These are phyloP conservation scores for Drosophila lowei DNA, from an alignment of 1,140 invertebrate species.

Conservation along the genomic window DNA sequence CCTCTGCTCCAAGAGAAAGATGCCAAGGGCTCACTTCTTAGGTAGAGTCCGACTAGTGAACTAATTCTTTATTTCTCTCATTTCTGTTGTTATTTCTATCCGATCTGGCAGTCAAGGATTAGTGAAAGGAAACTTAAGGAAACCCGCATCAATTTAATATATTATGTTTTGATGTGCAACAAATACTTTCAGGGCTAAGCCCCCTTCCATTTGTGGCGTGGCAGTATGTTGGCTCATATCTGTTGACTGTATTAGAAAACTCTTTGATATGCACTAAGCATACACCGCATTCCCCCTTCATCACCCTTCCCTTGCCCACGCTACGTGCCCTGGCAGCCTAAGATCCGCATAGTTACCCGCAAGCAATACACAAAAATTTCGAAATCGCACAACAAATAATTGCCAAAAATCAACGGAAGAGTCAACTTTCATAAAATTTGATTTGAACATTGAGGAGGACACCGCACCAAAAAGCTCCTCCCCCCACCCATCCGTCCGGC, in stretches of 20 bases:
- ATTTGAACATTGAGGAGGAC: conserved; percentile 60
- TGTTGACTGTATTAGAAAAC: conserved; percentile 55
- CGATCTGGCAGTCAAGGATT: too few relatives aligned
- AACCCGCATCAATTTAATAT: too few relatives aligned
- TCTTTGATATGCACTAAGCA: conserved; percentile 63
- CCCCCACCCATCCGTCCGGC: conserved; percentile 6
- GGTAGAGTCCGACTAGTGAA: too few relatives aligned
- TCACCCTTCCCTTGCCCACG: conserved; percentile 8
- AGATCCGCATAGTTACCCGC: conserved; percentile 42
- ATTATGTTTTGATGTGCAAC: too few relatives aligned
- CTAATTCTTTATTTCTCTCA: too few relatives aligned
- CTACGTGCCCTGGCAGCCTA: conserved; percentile 57
- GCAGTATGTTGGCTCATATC: conserved; percentile 9
- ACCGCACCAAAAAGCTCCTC: too few relatives aligned
- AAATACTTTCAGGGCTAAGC: too few relatives aligned
- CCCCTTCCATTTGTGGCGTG: too few relatives aligned
- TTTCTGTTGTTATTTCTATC: too few relatives aligned
- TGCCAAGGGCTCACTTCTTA: too few relatives aligned
- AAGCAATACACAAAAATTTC: conserved; percentile 50
- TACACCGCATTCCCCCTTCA: conserved; percentile 7
- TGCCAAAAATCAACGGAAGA: conserved; percentile 54
- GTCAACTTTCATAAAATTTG: conserved; percentile 74
- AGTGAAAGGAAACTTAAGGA: too few relatives aligned
- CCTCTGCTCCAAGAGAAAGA: too few relatives aligned
- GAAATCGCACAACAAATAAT: conserved; percentile 70